Percentiles rank a stretch among this genome's conserved stretches.
These are phyloP conservation scores for Tanytarsus gracilentus DNA, from an alignment of 2,888 invertebrate species.

Conservation along the genomic window DNA sequence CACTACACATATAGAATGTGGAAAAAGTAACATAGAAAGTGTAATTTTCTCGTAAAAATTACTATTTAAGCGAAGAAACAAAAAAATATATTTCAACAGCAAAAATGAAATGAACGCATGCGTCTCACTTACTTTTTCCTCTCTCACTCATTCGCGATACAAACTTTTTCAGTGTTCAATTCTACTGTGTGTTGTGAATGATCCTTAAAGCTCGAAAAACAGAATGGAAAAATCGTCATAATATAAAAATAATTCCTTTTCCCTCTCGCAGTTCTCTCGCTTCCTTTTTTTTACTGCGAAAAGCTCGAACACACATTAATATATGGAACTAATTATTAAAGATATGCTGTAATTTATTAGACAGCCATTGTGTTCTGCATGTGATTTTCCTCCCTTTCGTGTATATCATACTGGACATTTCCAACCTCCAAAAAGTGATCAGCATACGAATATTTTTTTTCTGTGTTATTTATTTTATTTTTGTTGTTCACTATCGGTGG, in stretches of 20 bases:
- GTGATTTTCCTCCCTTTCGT: not conserved
- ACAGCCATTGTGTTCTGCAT: not conserved
- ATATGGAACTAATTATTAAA: conserved; percentile 28
- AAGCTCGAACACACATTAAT: no score
- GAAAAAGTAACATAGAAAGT: not conserved
- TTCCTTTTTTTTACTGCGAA: no score
- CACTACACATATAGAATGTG: not conserved
- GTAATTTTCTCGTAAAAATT: conserved; percentile 21
- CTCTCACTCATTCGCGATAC: not conserved
- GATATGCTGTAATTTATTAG: conserved; percentile 19
- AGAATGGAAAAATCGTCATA: not conserved
- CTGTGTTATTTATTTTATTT: no score
- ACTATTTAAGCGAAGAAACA: conserved; percentile 25
- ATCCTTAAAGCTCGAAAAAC: conserved; percentile 10
- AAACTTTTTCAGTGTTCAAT: not conserved
- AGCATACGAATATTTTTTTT: no score
- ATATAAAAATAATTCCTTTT: no score
- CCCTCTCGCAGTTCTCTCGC: not conserved
- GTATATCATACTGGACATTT: no score
- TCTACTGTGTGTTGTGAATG: not conserved
- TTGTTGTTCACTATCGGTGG: no score
- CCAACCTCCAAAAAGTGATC: no score
- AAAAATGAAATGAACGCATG: conserved; percentile 26
- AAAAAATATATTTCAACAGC: not conserved
- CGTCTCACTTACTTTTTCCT: no score